A percentile compares a stretch with the other conserved stretches of the same genome.
Conservation (phyloP, 2,113 vertebrate species). For the Promerops cafer region DNA sequence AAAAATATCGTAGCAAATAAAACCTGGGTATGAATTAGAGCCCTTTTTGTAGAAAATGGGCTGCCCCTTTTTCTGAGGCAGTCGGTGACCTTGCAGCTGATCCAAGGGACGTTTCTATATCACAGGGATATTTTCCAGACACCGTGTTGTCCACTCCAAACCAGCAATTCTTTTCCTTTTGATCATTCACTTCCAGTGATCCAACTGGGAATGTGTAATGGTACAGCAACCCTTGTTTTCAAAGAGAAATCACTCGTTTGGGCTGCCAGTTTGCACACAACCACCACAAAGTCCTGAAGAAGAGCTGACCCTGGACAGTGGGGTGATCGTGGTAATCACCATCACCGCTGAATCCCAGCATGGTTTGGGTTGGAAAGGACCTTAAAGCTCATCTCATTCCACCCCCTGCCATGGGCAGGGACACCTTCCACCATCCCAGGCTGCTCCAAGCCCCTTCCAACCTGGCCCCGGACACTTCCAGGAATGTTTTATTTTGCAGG, state of each 20-base stretch:
- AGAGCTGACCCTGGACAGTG: neutral
- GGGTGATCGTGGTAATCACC: neutral
- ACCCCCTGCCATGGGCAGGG: neutral
- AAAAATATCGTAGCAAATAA: neutral
- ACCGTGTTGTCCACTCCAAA: neutral
- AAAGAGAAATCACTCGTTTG: neutral
- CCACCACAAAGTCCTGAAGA: neutral
- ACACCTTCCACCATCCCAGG: neutral
- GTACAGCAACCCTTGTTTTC: neutral
- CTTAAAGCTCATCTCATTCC: too few relatives aligned
- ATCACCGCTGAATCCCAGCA: neutral
- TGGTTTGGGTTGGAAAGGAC: neutral
- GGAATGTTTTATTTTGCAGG: neutral
- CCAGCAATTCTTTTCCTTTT: neutral
- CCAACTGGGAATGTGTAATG: neutral
- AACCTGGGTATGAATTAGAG: neutral
- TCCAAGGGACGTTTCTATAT: neutral
- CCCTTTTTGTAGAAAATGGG: neutral
- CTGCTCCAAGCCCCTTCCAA: fast-evolving
- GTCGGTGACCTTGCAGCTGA: neutral
- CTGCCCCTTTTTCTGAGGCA: neutral
- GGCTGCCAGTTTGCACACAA: neutral
- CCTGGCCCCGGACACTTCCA: neutral
- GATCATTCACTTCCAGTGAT: neutral
- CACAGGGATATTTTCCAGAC: neutral